These are phyloP conservation scores for Cherax quadricarinatus DNA, from an alignment of 1,140 invertebrate genomes.

Conservation along the genomic window DNA sequence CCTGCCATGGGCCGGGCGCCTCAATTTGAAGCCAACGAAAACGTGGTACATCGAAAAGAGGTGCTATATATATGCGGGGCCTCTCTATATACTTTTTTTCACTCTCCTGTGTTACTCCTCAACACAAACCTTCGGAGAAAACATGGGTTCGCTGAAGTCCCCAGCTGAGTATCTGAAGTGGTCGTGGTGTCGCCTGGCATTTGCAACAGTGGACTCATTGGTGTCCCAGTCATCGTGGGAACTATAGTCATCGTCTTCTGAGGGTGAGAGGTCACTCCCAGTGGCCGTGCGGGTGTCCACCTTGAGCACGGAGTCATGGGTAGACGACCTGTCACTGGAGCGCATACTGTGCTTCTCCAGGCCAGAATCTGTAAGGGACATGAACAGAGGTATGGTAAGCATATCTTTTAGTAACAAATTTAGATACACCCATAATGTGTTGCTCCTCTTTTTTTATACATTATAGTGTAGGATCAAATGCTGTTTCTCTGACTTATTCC, in stretches of 20 bases:
- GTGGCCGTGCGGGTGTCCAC: slow-evolving; percentile 86
- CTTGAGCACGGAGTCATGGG: slow-evolving; percentile 92
- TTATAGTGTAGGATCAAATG: no score
- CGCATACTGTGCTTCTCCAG: slow-evolving; percentile 89
- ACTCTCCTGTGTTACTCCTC: not conserved
- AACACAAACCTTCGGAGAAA: slow-evolving; percentile 39
- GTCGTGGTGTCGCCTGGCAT: slow-evolving; percentile 77
- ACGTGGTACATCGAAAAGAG: no score
- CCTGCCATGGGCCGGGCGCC: no score
- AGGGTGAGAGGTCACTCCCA: slow-evolving; percentile 80
- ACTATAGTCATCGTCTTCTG: slow-evolving; percentile 84
- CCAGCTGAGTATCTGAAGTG: slow-evolving; percentile 76
- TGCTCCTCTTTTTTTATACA: no score
- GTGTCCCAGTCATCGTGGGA: slow-evolving; percentile 79
- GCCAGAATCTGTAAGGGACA: slow-evolving; percentile 76
- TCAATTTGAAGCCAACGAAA: no score
- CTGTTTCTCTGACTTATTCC: no score
- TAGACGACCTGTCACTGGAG: slow-evolving; percentile 87
- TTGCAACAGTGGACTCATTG: slow-evolving; percentile 77
- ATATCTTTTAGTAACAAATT: no score
- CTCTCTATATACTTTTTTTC: not conserved
- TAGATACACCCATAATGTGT: no score
- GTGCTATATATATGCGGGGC: no score
- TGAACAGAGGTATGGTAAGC: no score
- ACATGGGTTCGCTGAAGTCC: slow-evolving; percentile 78